These are phyloP conservation scores for Discoglossus pictus DNA, from an alignment of 2,797 vertebrate genomes.

Conservation along the genomic window DNA sequence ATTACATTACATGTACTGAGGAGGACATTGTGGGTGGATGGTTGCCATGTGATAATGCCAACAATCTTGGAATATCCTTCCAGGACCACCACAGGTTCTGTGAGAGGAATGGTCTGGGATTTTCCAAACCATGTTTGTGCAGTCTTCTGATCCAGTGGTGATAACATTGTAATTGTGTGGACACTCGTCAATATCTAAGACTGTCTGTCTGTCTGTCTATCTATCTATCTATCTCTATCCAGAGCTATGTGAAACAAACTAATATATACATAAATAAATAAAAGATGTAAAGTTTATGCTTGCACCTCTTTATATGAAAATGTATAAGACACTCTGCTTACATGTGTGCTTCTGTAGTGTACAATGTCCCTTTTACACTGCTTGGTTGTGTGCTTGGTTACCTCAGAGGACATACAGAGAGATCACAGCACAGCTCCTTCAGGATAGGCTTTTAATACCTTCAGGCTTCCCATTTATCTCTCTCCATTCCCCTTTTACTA, in stretches of 20 bases:
- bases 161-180: conserved; percentile 95
- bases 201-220: conserved; percentile 93
- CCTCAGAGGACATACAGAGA: neutral
- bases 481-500: conserved; percentile 4
- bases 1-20: conserved; percentile 96
- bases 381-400: neutral
- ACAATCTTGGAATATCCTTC: conserved; percentile 96
- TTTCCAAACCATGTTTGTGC: conserved; percentile 92
- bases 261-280: too few relatives aligned
- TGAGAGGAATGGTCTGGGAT: conserved; percentile 78
- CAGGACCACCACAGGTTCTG: conserved; percentile 87
- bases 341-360: too few relatives aligned
- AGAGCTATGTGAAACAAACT: too few relatives aligned
- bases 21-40: conserved; percentile 90
- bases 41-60: conserved; percentile 95
- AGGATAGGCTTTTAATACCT: conserved; percentile 1
- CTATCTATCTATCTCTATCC: too few relatives aligned
- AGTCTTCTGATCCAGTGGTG: conserved; percentile 95
- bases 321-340: too few relatives aligned
- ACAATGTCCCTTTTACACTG: too few relatives aligned
- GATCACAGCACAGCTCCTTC: conserved; percentile 12
- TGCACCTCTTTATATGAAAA: too few relatives aligned
- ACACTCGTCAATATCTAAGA: conserved; percentile 97
- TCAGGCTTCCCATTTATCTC: conserved; percentile 25
- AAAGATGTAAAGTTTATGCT: too few relatives aligned